Evolutionary conservation across 2,113 vertebrate genomes (phyloP).

Genomic region (Paralichthys olivaceus): DNA sequence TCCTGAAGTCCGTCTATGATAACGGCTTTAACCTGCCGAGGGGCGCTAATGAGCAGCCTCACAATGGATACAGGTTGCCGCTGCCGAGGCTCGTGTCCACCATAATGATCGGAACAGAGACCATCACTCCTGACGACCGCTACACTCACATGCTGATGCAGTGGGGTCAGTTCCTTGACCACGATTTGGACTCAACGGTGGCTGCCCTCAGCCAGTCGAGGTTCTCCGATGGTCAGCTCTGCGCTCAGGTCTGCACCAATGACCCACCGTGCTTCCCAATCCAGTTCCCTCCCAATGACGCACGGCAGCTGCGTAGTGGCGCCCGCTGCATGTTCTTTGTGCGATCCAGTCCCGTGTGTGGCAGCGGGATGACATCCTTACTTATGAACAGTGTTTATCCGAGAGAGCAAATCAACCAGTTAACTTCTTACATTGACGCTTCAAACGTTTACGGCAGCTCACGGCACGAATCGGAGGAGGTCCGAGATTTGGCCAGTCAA

Average conservation of each 20-base stretch:
- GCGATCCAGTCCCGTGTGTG: conserved; percentile 96
- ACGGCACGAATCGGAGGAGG: conserved; percentile 88
- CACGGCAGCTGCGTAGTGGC: conserved; percentile 83
- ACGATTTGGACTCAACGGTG: conserved; percentile 95
- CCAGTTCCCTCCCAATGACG: conserved; percentile 91
- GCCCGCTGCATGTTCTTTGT: conserved; percentile 98
- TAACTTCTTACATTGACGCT: conserved; percentile 95
- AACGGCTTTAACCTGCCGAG: conserved; percentile 97
- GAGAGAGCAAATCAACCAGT: conserved; percentile 97
- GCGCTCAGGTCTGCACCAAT: conserved; percentile 90
- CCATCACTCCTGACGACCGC: conserved; percentile 90
- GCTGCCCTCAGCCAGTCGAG: conserved; percentile 94
- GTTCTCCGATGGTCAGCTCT: conserved; percentile 96
- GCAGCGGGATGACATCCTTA: conserved; percentile 97
- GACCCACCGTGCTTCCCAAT: conserved; percentile 97
- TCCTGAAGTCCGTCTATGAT: conserved; percentile 95
- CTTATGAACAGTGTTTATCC: conserved; percentile 99
- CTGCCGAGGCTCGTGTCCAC: conserved; percentile 94
- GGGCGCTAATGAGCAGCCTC: conserved; percentile 83
- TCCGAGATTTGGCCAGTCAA: conserved; percentile 94
- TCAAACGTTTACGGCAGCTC: conserved; percentile 97
- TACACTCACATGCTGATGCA: conserved; percentile 99
- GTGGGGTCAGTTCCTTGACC: conserved; percentile 99
- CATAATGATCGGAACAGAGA: conserved; percentile 91
- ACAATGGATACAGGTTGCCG: conserved; percentile 88